Percentiles rank a stretch among this genome's conserved stretches.
These are phyloP conservation scores for Limnephilus auricula DNA, from an alignment of 2,888 invertebrate species.

Conservation along the genomic window DNA sequence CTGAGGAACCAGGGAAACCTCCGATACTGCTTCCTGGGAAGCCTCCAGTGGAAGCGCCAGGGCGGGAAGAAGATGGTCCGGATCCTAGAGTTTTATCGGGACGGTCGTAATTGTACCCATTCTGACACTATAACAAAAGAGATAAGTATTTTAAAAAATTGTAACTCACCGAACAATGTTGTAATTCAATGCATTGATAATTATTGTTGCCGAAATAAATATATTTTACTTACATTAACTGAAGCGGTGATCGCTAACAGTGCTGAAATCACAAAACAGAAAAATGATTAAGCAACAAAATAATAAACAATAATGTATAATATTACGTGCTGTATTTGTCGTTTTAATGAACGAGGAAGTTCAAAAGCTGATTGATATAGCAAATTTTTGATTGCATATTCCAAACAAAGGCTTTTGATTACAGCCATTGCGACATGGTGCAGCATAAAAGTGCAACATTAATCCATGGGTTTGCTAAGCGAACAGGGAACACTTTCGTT, in stretches of 20 bases:
- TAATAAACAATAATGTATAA: background rate
- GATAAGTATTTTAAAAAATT: background rate
- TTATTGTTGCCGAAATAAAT: background rate
- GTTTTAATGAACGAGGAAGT: background rate
- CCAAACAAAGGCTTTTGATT: conserved; percentile 9
- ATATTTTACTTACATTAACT: conserved; percentile 61
- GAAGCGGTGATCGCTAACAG: conserved; percentile 62
- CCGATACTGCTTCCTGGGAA: conserved; percentile 70
- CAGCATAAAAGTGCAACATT: conserved; percentile 2
- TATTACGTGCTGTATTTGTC: background rate
- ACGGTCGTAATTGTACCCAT: conserved; percentile 86
- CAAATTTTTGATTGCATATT: conserved; percentile 4
- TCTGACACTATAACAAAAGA: conserved; percentile 77
- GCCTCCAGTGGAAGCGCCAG: conserved; percentile 69
- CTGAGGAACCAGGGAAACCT: conserved; percentile 68
- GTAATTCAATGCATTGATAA: background rate
- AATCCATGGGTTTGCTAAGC: conserved; percentile 27
- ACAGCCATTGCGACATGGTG: background rate
- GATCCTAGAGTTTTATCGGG: conserved; percentile 80
- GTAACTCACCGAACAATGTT: background rate
- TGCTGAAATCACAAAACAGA: conserved; percentile 62
- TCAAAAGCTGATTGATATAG: background rate
- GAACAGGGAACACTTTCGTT: conserved; percentile 26
- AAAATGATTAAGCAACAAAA: background rate
- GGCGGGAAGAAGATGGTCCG: conserved; percentile 70